Base-by-base conservation (phyloP, 2,888 invertebrate genomes). In the Pachycephus smyrnensis region DNA sequence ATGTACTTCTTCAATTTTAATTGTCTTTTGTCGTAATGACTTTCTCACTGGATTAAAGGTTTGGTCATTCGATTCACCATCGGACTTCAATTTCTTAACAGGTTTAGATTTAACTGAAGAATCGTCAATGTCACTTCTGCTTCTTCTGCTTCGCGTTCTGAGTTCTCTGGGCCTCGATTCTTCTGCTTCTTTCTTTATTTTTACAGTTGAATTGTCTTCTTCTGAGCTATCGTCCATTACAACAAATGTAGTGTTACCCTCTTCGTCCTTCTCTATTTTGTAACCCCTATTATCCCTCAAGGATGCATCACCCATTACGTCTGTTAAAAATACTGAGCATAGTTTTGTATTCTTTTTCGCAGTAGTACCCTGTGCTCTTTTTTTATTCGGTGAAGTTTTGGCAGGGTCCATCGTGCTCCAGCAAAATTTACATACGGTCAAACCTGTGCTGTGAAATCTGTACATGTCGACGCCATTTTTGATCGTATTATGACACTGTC, bases 241-340 rank as follows among this genome's bases (percentile, higher is more conserved):
- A 33, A 85, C 80, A 35, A 81, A 86, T 3, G 84, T 82, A 30
- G 76, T 76, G 36, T 87, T 87, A 4, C 84, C 86, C 40, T 87
- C 74, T 3, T 80, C 35, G 73, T 87, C 84, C 31, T 86, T 86
- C n/a, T 86, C 84, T 3, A 86, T 68, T 77, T 82, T 84, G 30
- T 84, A 83, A 23, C 78, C n/a, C n/a, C 77, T n/a, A 40, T 84
- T 37, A 32, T 81, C 71, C 23, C 73, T 82, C 12, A 31, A 6
- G 36, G 71, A 77, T 75, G 78, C 33, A 35, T 82, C 75, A 30
- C 35, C 82, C 55, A 89, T 77, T 6, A 91, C 86, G 77, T 91
- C 91, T 76, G 87, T 88, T 4, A 91, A 77, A 23, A 89, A 87
- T 6, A 91, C 88, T n/a, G 88, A 81, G 73, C 91, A 91, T 23